These are phyloP conservation scores for Tympanuchus pallidicinctus DNA, from an alignment of 2,113 vertebrate species.

Conservation along the genomic window DNA sequence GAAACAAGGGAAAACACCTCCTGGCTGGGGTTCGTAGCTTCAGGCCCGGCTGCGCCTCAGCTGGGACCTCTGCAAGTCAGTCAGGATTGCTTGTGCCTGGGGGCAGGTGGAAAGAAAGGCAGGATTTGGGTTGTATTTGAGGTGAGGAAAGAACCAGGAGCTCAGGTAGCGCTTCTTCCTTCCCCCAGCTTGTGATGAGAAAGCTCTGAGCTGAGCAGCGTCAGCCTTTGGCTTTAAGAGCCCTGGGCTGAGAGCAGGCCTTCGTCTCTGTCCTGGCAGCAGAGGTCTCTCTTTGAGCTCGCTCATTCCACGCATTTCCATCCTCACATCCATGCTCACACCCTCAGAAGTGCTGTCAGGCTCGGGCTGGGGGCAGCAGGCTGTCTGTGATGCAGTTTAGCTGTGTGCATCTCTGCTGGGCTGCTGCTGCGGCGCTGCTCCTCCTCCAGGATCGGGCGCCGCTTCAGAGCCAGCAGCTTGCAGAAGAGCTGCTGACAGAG, in stretches of 20 bases:
- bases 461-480: background rate
- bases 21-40: accelerated
- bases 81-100: background rate
- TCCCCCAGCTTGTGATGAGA: background rate
- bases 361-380: background rate
- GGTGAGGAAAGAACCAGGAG: background rate
- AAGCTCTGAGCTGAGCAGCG: background rate
- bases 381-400: background rate
- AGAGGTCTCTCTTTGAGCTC: background rate
- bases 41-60: background rate
- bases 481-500: background rate
- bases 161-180: background rate
- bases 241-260: background rate
- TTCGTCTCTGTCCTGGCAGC: background rate
- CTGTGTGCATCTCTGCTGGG: background rate
- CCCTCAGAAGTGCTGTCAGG: background rate
- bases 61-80: background rate
- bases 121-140: background rate
- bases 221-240: background rate
- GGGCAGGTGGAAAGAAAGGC: background rate
- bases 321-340: background rate
- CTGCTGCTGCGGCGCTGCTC: accelerated
- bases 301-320: background rate
- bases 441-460: background rate
- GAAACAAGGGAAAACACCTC: background rate